Conservation (phyloP, 2,797 vertebrate genomes). For the Galaxias olidus region DNA sequence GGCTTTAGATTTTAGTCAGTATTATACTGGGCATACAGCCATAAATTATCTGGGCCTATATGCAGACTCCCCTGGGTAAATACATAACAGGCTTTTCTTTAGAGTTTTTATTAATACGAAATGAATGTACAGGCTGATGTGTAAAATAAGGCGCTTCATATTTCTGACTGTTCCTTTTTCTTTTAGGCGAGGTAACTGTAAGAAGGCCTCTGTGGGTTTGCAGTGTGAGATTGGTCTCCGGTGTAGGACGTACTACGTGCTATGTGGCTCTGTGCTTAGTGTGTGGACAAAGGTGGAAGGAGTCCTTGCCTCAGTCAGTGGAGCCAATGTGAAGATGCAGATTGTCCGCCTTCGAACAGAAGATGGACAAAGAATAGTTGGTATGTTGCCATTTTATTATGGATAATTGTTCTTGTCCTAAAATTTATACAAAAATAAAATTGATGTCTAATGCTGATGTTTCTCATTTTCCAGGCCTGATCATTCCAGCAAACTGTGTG, state of each 20-base stretch:
- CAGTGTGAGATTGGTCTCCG: conserved; percentile 94
- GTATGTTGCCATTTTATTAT: conserved; percentile 64
- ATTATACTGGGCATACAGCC: too few species aligned
- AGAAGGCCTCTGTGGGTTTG: conserved; percentile 91
- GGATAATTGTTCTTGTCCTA: not conserved
- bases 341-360: conserved; percentile 94
- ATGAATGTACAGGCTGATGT: too few species aligned
- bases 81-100: too few species aligned
- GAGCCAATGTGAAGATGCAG: conserved; percentile 97
- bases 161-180: not conserved
- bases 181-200: conserved; percentile 94
- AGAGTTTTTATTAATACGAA: too few species aligned
- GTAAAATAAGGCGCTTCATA: too few species aligned
- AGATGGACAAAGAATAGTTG: conserved; percentile 96
- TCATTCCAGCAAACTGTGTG: conserved; percentile 97
- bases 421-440: not conserved
- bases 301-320: conserved; percentile 92
- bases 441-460: not conserved
- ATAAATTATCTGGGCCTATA: too few species aligned
- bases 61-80: too few species aligned
- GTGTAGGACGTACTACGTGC: conserved; percentile 90
- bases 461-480: conserved; percentile 78
- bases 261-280: conserved; percentile 97
- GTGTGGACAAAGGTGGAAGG: conserved; percentile 98
- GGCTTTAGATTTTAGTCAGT: too few species aligned